Percentiles rank a stretch among this genome's conserved stretches.
Conservation (phyloP, 1,140 invertebrate species). For the Leptopilina boulardi region DNA sequence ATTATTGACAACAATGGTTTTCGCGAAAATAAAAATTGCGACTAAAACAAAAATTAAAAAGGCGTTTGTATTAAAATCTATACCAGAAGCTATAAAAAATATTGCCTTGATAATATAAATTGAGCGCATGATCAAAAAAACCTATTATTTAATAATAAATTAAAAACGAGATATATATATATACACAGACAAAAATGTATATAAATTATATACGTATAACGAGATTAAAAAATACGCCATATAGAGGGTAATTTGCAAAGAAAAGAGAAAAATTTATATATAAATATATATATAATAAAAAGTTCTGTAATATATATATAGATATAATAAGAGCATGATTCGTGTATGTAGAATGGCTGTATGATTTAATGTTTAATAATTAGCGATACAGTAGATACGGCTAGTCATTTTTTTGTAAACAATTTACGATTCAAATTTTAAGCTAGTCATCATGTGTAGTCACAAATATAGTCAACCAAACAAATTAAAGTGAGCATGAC, state of each 20-base stretch:
- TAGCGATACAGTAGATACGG: conserved; percentile 44
- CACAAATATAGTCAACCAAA: conserved; percentile 41
- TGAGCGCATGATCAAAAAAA: conserved; percentile 76
- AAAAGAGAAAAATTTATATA: conserved; percentile 46
- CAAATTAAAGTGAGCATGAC: conserved; percentile 26
- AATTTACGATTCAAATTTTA: conserved; percentile 61
- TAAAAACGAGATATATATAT: conserved; percentile 56
- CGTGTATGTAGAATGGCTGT: conserved; percentile 47
- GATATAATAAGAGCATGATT: conserved; percentile 47
- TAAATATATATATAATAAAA: conserved; percentile 47
- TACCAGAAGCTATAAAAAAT: conserved; percentile 48
- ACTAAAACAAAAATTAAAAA: background rate
- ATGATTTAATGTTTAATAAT: conserved; percentile 37
- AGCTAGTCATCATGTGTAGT: conserved; percentile 65
- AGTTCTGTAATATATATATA: conserved; percentile 62
- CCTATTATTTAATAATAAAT: conserved; percentile 59
- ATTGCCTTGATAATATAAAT: conserved; percentile 73
- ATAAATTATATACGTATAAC: conserved; percentile 55
- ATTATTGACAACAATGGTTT: no score
- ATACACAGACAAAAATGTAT: conserved; percentile 55
- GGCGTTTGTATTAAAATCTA: conserved; percentile 4
- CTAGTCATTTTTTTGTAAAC: conserved; percentile 65
- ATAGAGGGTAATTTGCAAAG: conserved; percentile 57
- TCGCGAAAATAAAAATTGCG: background rate
- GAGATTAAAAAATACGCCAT: conserved; percentile 57